Percentiles rank a stretch among this genome's conserved stretches.
Conservation (phyloP, 2,797 vertebrate genomes). For the Phoebastria nigripes region DNA sequence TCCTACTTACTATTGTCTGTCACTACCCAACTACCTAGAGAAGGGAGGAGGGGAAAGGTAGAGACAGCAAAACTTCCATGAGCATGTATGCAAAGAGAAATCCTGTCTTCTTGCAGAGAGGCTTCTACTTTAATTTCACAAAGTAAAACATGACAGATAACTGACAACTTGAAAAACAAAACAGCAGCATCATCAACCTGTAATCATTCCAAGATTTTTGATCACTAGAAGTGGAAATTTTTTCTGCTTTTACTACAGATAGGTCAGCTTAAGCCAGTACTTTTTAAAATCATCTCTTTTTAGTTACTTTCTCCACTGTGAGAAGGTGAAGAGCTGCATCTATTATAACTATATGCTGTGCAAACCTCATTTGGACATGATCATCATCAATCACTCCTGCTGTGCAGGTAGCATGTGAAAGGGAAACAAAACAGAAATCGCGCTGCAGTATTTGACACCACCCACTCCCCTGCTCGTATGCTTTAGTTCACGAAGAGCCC, state of each 20-base stretch:
- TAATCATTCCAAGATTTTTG: neutral
- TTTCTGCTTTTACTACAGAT: neutral
- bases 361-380: slow-evolving; percentile 53
- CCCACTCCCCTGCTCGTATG: neutral
- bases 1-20: neutral
- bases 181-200: neutral
- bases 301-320: neutral
- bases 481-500: neutral
- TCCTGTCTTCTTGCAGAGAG: neutral
- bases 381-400: slow-evolving; percentile 53
- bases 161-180: neutral
- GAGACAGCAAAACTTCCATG: neutral
- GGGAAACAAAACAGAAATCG: slow-evolving; percentile 16
- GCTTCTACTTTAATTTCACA: neutral
- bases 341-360: slow-evolving; percentile 25
- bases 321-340: neutral
- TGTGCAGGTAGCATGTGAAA: slow-evolving; percentile 49
- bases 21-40: neutral
- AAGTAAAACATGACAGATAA: neutral
- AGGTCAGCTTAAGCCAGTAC: neutral
- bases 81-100: neutral
- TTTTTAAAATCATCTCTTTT: neutral
- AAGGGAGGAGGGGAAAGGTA: neutral
- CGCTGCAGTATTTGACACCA: slow-evolving; percentile 36
- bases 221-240: neutral